Percentiles rank a stretch among this genome's conserved stretches.
Evolutionary conservation across 1,140 invertebrate genomes (phyloP).

Genomic region (Matsumurasca onukii): DNA sequence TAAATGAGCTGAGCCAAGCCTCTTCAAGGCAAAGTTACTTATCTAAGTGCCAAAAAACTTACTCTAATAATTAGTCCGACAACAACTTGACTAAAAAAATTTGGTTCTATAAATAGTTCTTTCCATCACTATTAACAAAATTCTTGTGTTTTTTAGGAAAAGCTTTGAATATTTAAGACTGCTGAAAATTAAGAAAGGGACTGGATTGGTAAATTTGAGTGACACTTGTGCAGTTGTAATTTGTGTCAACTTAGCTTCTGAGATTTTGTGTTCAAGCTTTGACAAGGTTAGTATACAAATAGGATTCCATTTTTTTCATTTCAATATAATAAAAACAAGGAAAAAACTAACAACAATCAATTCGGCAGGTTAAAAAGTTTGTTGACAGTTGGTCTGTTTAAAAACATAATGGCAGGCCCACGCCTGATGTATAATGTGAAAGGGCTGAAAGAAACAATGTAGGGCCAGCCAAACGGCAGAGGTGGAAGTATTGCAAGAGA

Average conservation of each 20-base stretch:
- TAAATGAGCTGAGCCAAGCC: no score
- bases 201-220: constrained; percentile 10
- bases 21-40: no score
- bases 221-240: constrained; percentile 15
- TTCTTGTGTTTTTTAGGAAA: constrained; percentile 19
- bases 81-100: no score
- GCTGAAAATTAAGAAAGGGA: background rate
- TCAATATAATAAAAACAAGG: background rate
- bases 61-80: no score
- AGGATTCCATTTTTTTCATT: background rate
- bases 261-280: background rate
- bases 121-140: no score
- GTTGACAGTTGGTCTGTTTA: background rate
- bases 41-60: no score
- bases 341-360: background rate
- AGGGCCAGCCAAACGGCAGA: background rate
- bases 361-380: background rate
- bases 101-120: no score
- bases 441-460: background rate
- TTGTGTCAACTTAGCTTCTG: constrained; percentile 6
- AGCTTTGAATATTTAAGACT: constrained; percentile 11
- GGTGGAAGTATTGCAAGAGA: background rate
- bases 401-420: background rate
- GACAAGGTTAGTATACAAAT: constrained; percentile 6
- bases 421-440: background rate